These are phyloP conservation scores for Dinocampus coccinellae DNA, from an alignment of 2,888 invertebrate genomes.

Conservation along the genomic window DNA sequence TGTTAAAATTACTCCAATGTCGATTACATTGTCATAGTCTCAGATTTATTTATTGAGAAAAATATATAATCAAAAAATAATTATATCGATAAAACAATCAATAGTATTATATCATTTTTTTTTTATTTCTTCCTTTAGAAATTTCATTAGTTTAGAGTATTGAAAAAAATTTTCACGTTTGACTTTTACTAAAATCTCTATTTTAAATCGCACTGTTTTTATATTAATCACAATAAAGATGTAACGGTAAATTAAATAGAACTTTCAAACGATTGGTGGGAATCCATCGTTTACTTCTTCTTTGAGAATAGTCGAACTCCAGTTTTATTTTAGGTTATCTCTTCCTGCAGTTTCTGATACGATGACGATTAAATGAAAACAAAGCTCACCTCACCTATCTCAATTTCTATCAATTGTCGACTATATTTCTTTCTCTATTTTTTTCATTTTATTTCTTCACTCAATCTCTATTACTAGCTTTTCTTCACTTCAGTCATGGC, in stretches of 20 bases:
- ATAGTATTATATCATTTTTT: no score
- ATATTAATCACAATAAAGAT: slow-evolving; percentile 41
- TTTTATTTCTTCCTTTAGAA: neutral
- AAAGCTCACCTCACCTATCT: slow-evolving; percentile 44
- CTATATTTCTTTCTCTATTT: neutral
- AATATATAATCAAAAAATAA: no score
- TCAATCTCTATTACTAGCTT: neutral
- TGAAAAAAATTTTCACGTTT: neutral
- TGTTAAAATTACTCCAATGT: slow-evolving; percentile 16
- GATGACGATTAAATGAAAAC: slow-evolving; percentile 45
- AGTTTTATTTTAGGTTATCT: slow-evolving; percentile 30
- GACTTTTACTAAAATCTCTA: slow-evolving; percentile 5
- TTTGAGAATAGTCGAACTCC: slow-evolving; percentile 41
- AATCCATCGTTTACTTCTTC: slow-evolving; percentile 41
- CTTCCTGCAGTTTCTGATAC: slow-evolving; percentile 24
- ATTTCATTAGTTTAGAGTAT: neutral
- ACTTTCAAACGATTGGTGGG: slow-evolving; percentile 28
- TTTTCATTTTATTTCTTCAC: neutral
- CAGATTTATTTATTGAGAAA: no score
- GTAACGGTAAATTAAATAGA: slow-evolving; percentile 37
- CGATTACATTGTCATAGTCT: neutral
- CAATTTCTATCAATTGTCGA: slow-evolving; percentile 41
- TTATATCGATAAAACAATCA: no score
- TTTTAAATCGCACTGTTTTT: slow-evolving; percentile 21
- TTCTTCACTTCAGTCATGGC: neutral